Evolutionary conservation across 2,113 vertebrate species (phyloP).

Genomic region (Siphamia tubifer): DNA sequence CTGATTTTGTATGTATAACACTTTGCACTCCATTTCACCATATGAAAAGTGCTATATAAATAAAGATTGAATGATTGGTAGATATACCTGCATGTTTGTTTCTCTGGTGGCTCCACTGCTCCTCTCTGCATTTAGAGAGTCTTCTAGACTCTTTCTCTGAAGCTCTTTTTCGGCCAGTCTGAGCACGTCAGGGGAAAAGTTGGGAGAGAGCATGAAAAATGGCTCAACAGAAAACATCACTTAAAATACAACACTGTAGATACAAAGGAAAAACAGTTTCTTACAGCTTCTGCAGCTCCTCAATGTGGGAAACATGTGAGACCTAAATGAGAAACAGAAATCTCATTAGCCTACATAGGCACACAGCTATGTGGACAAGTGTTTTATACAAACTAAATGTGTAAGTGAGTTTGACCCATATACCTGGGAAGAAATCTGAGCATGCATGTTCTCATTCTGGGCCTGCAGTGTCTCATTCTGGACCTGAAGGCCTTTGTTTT

Average conservation of each 20-base stretch:
- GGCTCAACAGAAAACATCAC: background rate
- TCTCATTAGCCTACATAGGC: conserved; percentile 28
- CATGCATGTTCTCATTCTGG: conserved; percentile 90
- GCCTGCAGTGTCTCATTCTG: conserved; percentile 89
- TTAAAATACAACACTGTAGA: background rate
- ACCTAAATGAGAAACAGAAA: conserved; percentile 58
- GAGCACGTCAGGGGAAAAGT: background rate
- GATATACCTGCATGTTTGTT: conserved; percentile 79
- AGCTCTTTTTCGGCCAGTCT: conserved; percentile 82
- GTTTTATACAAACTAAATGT: background rate
- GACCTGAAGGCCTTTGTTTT: conserved; percentile 89
- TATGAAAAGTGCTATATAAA: too few species aligned
- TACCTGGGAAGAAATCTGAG: conserved; percentile 92
- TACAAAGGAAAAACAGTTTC: conserved; percentile 52
- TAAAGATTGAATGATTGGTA: too few species aligned
- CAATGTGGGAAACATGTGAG: conserved; percentile 86
- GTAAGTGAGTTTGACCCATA: conserved; percentile 5
- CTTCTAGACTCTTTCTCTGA: conserved; percentile 81
- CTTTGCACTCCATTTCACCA: too few species aligned
- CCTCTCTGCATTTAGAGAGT: conserved; percentile 81
- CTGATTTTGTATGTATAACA: too few species aligned
- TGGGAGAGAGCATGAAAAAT: background rate
- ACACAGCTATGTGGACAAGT: background rate
- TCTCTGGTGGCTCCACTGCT: conserved; percentile 78
- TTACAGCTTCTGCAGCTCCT: conserved; percentile 98